These are phyloP conservation scores for Diarsia mendica DNA, from an alignment of 2,888 invertebrate species.

Conservation along the genomic window DNA sequence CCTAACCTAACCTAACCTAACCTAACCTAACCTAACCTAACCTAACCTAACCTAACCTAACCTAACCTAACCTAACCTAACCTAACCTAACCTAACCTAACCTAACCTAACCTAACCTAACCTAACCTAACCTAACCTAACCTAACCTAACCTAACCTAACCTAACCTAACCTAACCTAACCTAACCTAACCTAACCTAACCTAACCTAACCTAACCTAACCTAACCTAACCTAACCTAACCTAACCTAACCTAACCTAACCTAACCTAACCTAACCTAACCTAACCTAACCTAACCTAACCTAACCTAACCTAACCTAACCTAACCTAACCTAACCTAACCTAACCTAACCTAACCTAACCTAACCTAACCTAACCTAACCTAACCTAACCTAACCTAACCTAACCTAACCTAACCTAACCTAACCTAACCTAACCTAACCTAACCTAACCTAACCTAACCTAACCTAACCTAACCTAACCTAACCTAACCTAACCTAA, in stretches of 20 bases:
- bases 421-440: constrained; percentile 57
- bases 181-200: constrained; percentile 9
- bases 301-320: constrained; percentile 10
- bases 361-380: constrained; percentile 55
- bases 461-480: constrained; percentile 50
- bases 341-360: constrained; percentile 9
- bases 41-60: constrained; percentile 58
- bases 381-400: constrained; percentile 60
- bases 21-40: constrained; percentile 63
- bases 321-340: too few relatives aligned
- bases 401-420: constrained; percentile 49
- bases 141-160: constrained; percentile 18
- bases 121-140: constrained; percentile 30
- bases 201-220: constrained; percentile 15
- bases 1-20: constrained; percentile 44
- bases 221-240: constrained; percentile 28
- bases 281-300: constrained; percentile 14
- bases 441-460: constrained; percentile 43
- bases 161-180: constrained; percentile 14
- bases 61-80: constrained; percentile 52
- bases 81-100: constrained; percentile 51
- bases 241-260: constrained; percentile 44
- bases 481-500: constrained; percentile 65
- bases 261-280: neutral
- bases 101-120: constrained; percentile 50